Evolutionary conservation across 2,888 invertebrate genomes (phyloP), one percentile per base, ranked within the genome.

Genomic region (Cheilosia grossa): DNA sequence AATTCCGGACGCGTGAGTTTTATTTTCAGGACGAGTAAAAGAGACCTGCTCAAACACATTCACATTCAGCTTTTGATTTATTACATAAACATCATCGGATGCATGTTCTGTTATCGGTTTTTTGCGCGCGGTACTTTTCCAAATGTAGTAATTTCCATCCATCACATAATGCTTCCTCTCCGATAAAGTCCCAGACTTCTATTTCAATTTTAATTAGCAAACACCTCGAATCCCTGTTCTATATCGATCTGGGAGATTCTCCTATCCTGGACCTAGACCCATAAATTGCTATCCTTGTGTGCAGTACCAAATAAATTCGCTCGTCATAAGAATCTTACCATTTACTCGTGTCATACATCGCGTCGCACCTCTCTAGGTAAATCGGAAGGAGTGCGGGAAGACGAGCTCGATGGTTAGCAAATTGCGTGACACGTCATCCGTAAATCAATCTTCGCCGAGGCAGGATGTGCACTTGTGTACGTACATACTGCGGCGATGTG

Each of bases 371-470:
- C 15, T 1, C n/a, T n/a, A n/a, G n/a, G n/a, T n/a, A 27, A 42
- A 27, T n/a, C 69, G 59, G 37, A n/a, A 47, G 13, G 42, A 30
- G 49, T 27, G 40, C 54, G 53, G n/a, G n/a, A n/a, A 33, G 56
- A 64, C 59, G 64, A 75, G 64, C 64, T 83, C 69, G 69, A 70
- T 79, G 83, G 83, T 83, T 83, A 79, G 83, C 67, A 83, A 83
- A 83, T 80, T 79, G 80, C 74, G 83, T 80, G 83, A 80, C 79
- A 83, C 80, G 79, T 83, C 83, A 80, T 80, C 53, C 59, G 79
- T 79, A 66, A 80, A 83, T 83, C 83, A 83, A 83, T 83, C 83
- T 83, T 80, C 70, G 37, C 37, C 37, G 19, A 51, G 56, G 24
- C 61, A 78, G 73, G 73, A 73, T 78, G 67, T 82, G 51, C 44